phyloP scores from a whole-genome alignment of 2,888 invertebrate genomes.

The Drosophila stalkeri region DNA sequence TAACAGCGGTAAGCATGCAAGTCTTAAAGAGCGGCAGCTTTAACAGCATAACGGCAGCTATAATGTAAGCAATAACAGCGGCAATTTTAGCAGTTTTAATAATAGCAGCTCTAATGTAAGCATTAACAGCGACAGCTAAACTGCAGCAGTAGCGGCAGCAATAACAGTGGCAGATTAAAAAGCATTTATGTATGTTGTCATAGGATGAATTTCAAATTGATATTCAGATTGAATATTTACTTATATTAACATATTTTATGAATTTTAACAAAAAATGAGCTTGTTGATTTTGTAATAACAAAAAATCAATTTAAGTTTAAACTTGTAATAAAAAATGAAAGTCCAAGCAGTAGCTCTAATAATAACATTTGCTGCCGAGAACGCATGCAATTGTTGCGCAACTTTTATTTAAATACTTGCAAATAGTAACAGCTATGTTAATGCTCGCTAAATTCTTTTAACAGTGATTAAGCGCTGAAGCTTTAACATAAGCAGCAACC shows the following conservation, averaged over 20 bases:
- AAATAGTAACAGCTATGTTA: too few relatives aligned
- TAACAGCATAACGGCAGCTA: neutral
- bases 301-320: neutral
- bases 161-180: neutral
- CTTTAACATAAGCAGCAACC: neutral
- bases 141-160: neutral
- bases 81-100: neutral
- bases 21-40: neutral
- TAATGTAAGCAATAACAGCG: neutral
- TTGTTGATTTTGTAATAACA: neutral
- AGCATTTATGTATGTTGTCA: neutral
- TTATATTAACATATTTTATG: too few relatives aligned
- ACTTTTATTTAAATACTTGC: neutral
- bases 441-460: too few relatives aligned
- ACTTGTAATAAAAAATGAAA: neutral
- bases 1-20: neutral
- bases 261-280: accelerated
- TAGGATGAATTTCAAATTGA: neutral
- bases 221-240: too few relatives aligned
- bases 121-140: neutral
- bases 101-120: neutral
- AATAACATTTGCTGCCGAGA: too few relatives aligned
- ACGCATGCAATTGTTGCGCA: neutral
- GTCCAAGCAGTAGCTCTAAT: neutral
- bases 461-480: neutral